Evolutionary conservation across 2,888 invertebrate genomes (phyloP).

Genomic region (Dynastes hyllus): DNA sequence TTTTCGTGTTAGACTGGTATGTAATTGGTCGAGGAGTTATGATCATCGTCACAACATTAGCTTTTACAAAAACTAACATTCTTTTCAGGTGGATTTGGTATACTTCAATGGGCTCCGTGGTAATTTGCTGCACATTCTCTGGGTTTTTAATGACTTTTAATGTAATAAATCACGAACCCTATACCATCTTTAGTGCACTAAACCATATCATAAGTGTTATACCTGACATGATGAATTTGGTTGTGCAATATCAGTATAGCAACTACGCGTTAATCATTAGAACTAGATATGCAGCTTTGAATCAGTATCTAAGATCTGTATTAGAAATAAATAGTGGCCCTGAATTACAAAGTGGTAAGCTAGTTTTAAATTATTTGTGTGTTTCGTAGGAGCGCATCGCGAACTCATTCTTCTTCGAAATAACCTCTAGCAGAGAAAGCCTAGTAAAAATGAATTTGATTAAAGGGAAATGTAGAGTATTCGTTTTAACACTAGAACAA

Average conservation of each 20-base stretch:
- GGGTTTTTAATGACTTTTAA: neutral
- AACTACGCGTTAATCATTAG: conserved; percentile 57
- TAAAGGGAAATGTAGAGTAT: too few relatives aligned
- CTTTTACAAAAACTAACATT: neutral
- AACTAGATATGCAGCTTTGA: conserved; percentile 56
- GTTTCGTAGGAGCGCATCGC: too few relatives aligned
- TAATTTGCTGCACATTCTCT: neutral
- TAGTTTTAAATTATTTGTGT: neutral
- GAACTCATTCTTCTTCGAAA: too few relatives aligned
- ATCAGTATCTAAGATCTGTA: conserved; percentile 57
- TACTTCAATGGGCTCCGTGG: neutral
- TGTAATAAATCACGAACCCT: neutral
- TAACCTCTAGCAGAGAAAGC: too few relatives aligned
- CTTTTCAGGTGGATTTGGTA: conserved; percentile 26
- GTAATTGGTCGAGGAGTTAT: neutral
- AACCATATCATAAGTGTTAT: neutral
- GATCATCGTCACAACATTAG: too few relatives aligned
- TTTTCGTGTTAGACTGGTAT: conserved; percentile 1
- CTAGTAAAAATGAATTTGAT: too few relatives aligned
- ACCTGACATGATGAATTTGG: conserved; percentile 53
- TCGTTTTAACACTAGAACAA: too few relatives aligned
- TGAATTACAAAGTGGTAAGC: neutral
- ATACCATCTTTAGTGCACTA: neutral
- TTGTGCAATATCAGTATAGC: conserved; percentile 59
- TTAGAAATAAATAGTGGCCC: neutral